phyloP scores from a whole-genome alignment of 1,140 invertebrate species.

The Drosophila tristis region DNA sequence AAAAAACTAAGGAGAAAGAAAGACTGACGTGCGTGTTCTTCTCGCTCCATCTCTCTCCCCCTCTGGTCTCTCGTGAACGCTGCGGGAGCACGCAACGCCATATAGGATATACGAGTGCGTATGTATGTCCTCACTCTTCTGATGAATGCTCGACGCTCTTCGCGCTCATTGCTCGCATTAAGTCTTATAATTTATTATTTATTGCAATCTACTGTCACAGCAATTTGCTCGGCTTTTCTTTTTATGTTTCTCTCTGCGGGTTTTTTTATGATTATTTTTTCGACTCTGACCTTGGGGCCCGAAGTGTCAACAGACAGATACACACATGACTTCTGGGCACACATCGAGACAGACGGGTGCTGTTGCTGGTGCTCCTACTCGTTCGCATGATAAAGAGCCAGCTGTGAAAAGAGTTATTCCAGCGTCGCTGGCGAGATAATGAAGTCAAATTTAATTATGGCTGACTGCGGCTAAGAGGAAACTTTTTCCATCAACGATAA shows the following conservation, averaged over 20 bases:
- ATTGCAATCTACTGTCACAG: constrained; percentile 68
- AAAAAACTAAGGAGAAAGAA: constrained; percentile 40
- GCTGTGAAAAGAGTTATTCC: constrained; percentile 54
- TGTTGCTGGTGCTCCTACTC: too few species aligned
- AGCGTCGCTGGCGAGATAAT: constrained; percentile 45
- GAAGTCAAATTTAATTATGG: constrained; percentile 57
- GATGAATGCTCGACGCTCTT: constrained; percentile 40
- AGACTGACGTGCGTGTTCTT: constrained; percentile 44
- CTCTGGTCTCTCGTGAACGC: constrained; percentile 22
- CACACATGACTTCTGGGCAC: constrained; percentile 30
- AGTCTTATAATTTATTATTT: constrained; percentile 75
- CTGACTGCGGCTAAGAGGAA: not conserved
- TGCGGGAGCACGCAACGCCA: constrained; percentile 60
- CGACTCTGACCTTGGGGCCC: constrained; percentile 61
- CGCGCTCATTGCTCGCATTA: constrained; percentile 62
- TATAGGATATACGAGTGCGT: constrained; percentile 16
- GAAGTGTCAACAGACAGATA: constrained; percentile 50
- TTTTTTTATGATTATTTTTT: constrained; percentile 49
- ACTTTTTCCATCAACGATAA: constrained; percentile 15
- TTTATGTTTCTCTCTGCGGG: constrained; percentile 37
- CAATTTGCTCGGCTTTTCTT: constrained; percentile 62
- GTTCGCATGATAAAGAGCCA: constrained; percentile 23
- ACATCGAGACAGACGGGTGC: constrained; percentile 15
- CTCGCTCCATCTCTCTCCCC: constrained; percentile 3
- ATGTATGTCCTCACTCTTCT: constrained; percentile 37